Evolutionary conservation across 1,140 invertebrate genomes (phyloP).

Genomic region (Zaprionus ghesquierei): DNA sequence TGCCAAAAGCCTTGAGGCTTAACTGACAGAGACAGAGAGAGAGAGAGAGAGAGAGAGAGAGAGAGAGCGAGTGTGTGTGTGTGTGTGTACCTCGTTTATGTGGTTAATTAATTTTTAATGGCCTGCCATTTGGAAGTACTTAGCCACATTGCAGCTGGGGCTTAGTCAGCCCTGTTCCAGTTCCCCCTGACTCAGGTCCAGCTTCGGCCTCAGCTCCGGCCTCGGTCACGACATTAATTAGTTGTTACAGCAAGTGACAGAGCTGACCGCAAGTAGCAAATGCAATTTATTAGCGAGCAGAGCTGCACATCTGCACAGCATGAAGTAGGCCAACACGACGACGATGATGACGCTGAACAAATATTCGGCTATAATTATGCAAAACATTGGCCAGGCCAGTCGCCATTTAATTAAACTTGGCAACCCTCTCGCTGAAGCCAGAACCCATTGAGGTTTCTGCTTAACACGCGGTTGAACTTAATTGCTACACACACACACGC

Average conservation of each 20-base stretch:
- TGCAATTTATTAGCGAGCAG: conserved; percentile 33
- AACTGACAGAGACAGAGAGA: background rate
- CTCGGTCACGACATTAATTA: conserved; percentile 45
- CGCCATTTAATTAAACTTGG: conserved; percentile 62
- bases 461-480: conserved; percentile 53
- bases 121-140: conserved; percentile 45
- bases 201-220: background rate
- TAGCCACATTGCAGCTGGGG: background rate
- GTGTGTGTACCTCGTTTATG: conserved; percentile 9
- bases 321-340: background rate
- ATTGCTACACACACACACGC: conserved; percentile 44
- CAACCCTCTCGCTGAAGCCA: conserved; percentile 38
- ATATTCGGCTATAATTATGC: conserved; percentile 47
- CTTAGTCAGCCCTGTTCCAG: background rate
- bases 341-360: conserved; percentile 29
- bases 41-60: background rate
- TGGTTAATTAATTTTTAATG: conserved; percentile 65
- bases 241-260: conserved; percentile 41
- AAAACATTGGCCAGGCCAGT: conserved; percentile 20
- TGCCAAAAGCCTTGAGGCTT: conserved; percentile 11
- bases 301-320: background rate
- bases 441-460: conserved; percentile 38
- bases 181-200: background rate
- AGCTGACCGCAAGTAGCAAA: conserved; percentile 18
- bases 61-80: background rate